Evolutionary conservation across 2,113 vertebrate species (phyloP).

Genomic region (Hippocampus barbouri): DNA sequence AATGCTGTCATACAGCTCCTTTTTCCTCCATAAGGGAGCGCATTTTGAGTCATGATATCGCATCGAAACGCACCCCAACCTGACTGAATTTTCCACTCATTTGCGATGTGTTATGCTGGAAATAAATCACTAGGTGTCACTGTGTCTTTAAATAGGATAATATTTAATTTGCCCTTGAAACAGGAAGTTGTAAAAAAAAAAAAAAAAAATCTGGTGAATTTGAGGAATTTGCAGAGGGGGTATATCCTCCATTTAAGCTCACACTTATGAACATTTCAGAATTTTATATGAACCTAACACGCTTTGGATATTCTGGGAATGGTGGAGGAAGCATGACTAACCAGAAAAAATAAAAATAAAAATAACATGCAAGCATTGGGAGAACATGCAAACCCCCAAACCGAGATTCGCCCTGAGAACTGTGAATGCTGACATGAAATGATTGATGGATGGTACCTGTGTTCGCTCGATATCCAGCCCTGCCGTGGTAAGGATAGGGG

Average conservation of each 20-base stretch:
- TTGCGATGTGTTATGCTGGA: background rate
- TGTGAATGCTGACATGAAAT: too few relatives aligned
- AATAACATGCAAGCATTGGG: too few relatives aligned
- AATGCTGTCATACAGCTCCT: slow-evolving; percentile 25
- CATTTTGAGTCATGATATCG: background rate
- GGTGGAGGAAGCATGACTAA: too few relatives aligned
- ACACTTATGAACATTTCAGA: too few relatives aligned
- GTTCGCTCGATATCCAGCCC: slow-evolving; percentile 73
- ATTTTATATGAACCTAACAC: too few relatives aligned
- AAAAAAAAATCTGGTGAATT: background rate
- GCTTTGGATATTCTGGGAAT: too few relatives aligned
- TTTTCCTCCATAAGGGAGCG: background rate
- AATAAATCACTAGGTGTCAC: background rate
- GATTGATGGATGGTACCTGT: slow-evolving; percentile 47
- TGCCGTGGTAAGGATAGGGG: slow-evolving; percentile 58
- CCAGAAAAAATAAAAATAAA: too few relatives aligned
- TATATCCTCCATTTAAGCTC: too few relatives aligned
- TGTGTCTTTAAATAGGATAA: background rate
- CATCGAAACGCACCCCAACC: background rate
- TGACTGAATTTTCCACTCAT: background rate
- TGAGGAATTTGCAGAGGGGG: too few relatives aligned
- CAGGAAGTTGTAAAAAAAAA: background rate
- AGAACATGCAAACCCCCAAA: too few relatives aligned
- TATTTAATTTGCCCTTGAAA: too few relatives aligned
- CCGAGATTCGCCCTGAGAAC: too few relatives aligned